phyloP scores from a whole-genome alignment of 2,888 invertebrate genomes.

The Reticulitermes lucifugus region DNA sequence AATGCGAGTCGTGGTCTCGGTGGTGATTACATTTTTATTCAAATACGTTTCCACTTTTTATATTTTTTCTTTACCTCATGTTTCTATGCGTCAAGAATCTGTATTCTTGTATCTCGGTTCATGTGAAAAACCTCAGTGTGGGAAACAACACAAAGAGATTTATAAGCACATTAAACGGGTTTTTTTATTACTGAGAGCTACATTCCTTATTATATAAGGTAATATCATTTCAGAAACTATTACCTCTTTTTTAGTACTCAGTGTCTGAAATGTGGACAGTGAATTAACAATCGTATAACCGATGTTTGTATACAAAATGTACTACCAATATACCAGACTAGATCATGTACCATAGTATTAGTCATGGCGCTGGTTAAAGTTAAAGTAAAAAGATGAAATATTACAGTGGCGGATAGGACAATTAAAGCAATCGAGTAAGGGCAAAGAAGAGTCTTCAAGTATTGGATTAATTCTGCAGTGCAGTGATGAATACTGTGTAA shows the following conservation, averaged over 20 bases:
- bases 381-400: slow-evolving; percentile 48
- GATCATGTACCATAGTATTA: slow-evolving; percentile 36
- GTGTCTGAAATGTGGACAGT: neutral
- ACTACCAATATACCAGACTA: neutral
- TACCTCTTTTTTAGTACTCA: no score
- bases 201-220: no score
- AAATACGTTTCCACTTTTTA: neutral
- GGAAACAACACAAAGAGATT: no score
- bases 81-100: neutral
- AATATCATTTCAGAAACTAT: no score
- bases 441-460: neutral
- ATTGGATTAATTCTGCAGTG: neutral
- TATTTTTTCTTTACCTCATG: neutral
- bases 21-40: neutral
- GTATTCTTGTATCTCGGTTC: no score
- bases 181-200: no score
- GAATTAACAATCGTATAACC: neutral
- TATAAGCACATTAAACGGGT: no score
- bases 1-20: neutral
- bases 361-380: slow-evolving; percentile 31
- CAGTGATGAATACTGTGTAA: neutral
- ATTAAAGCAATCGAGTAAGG: neutral
- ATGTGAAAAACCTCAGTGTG: no score
- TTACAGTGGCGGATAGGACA: slow-evolving; percentile 20
- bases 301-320: slow-evolving; percentile 6